A percentile compares a stretch with the other conserved stretches of the same genome.
phyloP scores from a whole-genome alignment of 2,888 invertebrate species.

The Liopterus haemorrhoidalis region DNA sequence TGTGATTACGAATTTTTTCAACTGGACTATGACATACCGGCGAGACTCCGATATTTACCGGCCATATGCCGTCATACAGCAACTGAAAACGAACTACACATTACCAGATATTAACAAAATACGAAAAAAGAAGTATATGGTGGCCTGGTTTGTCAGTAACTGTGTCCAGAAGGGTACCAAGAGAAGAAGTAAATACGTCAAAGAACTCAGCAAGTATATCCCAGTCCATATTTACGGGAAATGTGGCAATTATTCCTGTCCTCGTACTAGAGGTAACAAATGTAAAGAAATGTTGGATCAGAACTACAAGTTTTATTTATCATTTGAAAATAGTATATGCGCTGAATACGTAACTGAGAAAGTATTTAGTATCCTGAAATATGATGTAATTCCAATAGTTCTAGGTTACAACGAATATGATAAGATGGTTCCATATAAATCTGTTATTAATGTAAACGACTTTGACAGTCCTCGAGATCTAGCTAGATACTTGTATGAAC shows the following conservation, averaged over 20 bases:
- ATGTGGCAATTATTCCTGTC: slow-evolving; percentile 50
- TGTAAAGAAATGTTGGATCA: slow-evolving; percentile 49
- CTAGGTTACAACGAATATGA: slow-evolving; percentile 27
- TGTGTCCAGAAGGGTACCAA: slow-evolving; percentile 35
- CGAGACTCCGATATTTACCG: slow-evolving; percentile 43
- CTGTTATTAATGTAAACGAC: slow-evolving; percentile 25
- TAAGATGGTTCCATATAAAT: slow-evolving; percentile 24
- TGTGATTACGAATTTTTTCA: slow-evolving; percentile 47
- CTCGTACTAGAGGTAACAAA: slow-evolving; percentile 30
- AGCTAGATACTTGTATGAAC: slow-evolving; percentile 22
- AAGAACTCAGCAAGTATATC: slow-evolving; percentile 52
- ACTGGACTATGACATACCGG: slow-evolving; percentile 55
- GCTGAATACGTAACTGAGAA: slow-evolving; percentile 31
- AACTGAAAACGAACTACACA: slow-evolving; percentile 27
- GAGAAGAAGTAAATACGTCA: slow-evolving; percentile 44
- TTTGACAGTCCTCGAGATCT: slow-evolving; percentile 23
- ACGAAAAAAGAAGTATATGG: slow-evolving; percentile 47
- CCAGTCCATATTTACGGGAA: slow-evolving; percentile 57
- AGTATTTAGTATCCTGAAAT: slow-evolving; percentile 22
- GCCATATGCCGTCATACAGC: slow-evolving; percentile 39
- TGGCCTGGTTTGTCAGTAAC: slow-evolving; percentile 49
- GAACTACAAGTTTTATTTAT: slow-evolving; percentile 29
- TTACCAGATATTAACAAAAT: slow-evolving; percentile 29
- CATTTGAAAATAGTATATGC: slow-evolving; percentile 31
- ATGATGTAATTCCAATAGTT: slow-evolving; percentile 27